Evolutionary conservation across 2,888 invertebrate genomes (phyloP).

Genomic region (Slavum lentiscoides): DNA sequence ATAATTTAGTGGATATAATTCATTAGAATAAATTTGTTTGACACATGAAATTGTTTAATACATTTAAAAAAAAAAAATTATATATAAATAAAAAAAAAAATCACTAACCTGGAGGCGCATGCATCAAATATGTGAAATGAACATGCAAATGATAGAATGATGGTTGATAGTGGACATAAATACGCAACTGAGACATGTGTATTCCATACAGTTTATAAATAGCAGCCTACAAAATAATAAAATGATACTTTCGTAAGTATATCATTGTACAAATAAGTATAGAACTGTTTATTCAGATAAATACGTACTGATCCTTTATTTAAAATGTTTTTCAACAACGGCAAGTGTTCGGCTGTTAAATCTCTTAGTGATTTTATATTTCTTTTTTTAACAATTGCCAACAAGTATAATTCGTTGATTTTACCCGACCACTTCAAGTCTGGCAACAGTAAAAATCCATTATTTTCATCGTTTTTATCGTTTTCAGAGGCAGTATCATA

Average conservation of each 20-base stretch:
- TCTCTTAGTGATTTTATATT: slow-evolving; percentile 84
- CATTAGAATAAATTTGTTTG: no score
- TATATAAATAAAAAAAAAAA: slow-evolving; percentile 11
- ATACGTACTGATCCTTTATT: slow-evolving; percentile 71
- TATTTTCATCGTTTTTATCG: slow-evolving; percentile 75
- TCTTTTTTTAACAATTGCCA: slow-evolving; percentile 76
- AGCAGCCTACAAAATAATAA: slow-evolving; percentile 63
- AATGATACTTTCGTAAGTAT: background rate
- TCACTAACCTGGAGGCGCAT: slow-evolving; percentile 72
- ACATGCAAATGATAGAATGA: slow-evolving; percentile 96
- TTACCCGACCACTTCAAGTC: slow-evolving; percentile 96
- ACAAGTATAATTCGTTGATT: slow-evolving; percentile 75
- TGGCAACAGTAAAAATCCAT: slow-evolving; percentile 85
- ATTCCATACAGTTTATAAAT: slow-evolving; percentile 79
- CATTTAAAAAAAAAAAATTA: background rate
- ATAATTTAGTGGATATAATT: no score
- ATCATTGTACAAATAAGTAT: background rate
- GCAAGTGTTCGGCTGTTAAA: slow-evolving; percentile 75
- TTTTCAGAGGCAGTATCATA: slow-evolving; percentile 59
- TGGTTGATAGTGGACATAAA: slow-evolving; percentile 94
- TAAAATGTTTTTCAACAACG: slow-evolving; percentile 79
- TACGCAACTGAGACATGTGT: slow-evolving; percentile 71
- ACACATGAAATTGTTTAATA: background rate
- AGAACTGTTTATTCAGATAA: background rate
- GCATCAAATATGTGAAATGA: slow-evolving; percentile 81